Percentiles rank a stretch among this genome's conserved stretches.
These are phyloP conservation scores for Poecile atricapillus DNA, from an alignment of 2,113 vertebrate genomes.

Conservation along the genomic window DNA sequence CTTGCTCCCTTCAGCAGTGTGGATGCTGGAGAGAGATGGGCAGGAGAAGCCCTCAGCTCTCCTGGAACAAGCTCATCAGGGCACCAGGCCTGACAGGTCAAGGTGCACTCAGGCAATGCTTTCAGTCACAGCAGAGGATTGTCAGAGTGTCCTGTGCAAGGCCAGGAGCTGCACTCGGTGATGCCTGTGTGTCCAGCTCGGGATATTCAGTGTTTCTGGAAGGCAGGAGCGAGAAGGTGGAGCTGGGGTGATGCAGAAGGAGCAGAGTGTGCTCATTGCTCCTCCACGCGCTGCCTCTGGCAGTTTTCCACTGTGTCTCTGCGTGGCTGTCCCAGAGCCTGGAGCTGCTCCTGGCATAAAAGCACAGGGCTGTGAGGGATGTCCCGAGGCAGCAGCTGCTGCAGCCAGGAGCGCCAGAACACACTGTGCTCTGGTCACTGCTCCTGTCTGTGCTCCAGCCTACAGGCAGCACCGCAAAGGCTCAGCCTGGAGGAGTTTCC, in stretches of 20 bases:
- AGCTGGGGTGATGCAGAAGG: not conserved
- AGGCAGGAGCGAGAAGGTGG: not conserved
- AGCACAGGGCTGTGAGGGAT: not conserved
- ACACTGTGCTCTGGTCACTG: not conserved
- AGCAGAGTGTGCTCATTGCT: not conserved
- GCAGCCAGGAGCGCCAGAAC: not conserved
- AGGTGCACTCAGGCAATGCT: accelerated
- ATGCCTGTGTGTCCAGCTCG: accelerated
- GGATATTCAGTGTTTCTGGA: not conserved
- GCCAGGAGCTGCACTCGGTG: not conserved
- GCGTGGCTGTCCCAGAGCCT: not conserved
- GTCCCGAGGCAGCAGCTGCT: not conserved
- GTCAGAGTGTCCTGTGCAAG: too few relatives aligned
- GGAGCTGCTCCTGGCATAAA: not conserved
- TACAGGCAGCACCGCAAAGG: not conserved
- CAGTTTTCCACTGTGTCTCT: not conserved
- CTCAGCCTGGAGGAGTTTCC: not conserved
- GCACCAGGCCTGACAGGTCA: not conserved
- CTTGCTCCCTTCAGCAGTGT: accelerated
- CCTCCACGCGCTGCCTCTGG: accelerated
- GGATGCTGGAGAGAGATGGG: too few relatives aligned
- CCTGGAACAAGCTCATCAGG: too few relatives aligned
- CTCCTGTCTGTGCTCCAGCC: not conserved
- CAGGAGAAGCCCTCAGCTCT: accelerated
- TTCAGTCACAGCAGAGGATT: not conserved